Evolutionary conservation across 2,797 vertebrate genomes (phyloP), one percentile per base, ranked within the genome.

Genomic region (Anguilla megastoma): DNA sequence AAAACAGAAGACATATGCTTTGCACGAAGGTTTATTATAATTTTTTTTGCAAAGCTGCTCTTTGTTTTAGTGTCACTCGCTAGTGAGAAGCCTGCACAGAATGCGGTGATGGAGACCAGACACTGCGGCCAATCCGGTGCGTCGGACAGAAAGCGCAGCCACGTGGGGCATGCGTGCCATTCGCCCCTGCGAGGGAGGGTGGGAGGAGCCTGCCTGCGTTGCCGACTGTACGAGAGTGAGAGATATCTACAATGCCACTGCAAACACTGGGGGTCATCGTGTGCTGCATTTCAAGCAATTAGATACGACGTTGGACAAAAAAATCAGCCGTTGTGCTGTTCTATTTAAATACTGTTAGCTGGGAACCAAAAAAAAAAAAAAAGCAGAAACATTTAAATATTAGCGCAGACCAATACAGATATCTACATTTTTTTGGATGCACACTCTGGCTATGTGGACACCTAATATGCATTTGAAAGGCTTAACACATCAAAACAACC

Each of bases 31-130:
- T 97, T 97, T 97, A 97, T 97, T 74, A 36, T 27, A 3, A n/a
- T 66, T 56, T 1, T 97, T 96, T 96, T 97, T 96, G 97, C 97
- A 97, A 98, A 98, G 97, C 97, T 96, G 95, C 94, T 94, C 89
- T 93, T 92, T 90, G 91, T 93, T 93, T 96, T 93, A 93, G 94
- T 90, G 91, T 95, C 94, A 91, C 91, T 92, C 94, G 94, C 74
- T 92, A 93, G 93, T 94, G 94, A 91, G 93, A 90, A 95, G 95
- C 95, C 95, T 93, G 95, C 92, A 91, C 93, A 93, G 88, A 92
- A 92, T 91, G 89, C 94, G 90, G 94, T 90, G 91, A 94, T 90
- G 93, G 92, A 93, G 93, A 96, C 93, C 92, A 92, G 91, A 90
- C 71, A 93, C 93, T 95, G 95, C 94, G 95, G 94, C 95, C 95